Evolutionary conservation across 2,113 vertebrate genomes (phyloP).

Genomic region (Ptilorrhoa leucosticta): DNA sequence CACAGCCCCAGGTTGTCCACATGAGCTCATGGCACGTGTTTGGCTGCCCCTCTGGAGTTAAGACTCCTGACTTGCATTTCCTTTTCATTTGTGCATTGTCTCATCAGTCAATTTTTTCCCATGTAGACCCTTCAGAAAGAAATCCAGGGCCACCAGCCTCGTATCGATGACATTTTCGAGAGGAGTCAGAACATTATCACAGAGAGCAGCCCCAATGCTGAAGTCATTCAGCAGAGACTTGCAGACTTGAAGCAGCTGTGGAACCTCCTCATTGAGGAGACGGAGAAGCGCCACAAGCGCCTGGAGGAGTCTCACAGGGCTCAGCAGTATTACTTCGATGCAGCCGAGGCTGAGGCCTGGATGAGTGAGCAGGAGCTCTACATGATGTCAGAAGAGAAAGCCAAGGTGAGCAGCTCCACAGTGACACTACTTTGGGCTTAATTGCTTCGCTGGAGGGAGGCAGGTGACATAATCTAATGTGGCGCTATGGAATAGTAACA

Average conservation of each 20-base stretch:
- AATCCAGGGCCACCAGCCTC: slow-evolving; percentile 94
- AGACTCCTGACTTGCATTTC: not conserved
- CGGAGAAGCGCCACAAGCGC: slow-evolving; percentile 81
- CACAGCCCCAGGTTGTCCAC: not conserved
- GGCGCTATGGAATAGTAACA: not conserved
- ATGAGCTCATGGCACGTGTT: not conserved
- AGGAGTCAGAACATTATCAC: slow-evolving; percentile 84
- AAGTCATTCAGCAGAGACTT: slow-evolving; percentile 82
- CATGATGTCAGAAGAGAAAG: slow-evolving; percentile 99
- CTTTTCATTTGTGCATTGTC: not conserved
- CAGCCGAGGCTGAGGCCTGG: slow-evolving; percentile 94
- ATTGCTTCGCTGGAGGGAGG: not conserved
- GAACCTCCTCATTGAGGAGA: slow-evolving; percentile 85
- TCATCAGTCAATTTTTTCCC: not conserved
- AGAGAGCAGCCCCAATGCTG: slow-evolving; percentile 78
- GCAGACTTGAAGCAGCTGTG: slow-evolving; percentile 84
- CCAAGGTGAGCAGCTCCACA: slow-evolving; percentile 80
- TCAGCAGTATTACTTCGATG: slow-evolving; percentile 96
- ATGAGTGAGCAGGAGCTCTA: slow-evolving; percentile 99
- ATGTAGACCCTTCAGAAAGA: slow-evolving; percentile 93
- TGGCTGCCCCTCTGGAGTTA: not conserved
- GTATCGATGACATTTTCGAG: slow-evolving; percentile 90
- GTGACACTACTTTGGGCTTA: not conserved
- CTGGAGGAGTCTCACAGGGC: slow-evolving; percentile 91
- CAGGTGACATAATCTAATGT: not conserved